Percentiles rank a stretch among this genome's conserved stretches.
Evolutionary conservation across 2,113 vertebrate species (phyloP).

Genomic region (Clarias macrocephalus): DNA sequence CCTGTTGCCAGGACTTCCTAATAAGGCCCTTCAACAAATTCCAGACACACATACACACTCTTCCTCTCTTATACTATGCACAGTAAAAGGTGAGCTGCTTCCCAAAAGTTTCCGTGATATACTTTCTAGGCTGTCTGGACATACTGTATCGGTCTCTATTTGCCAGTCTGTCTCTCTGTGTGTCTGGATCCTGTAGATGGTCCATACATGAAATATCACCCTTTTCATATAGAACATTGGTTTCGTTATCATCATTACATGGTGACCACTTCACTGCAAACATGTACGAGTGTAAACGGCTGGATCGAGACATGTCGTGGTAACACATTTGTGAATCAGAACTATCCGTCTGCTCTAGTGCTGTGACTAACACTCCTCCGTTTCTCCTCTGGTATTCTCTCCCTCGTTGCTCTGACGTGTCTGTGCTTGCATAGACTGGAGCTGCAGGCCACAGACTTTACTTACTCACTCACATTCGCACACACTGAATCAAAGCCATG

Average conservation of each 20-base stretch:
- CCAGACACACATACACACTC: slow-evolving; percentile 15
- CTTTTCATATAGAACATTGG: not conserved
- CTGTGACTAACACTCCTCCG: slow-evolving; percentile 8
- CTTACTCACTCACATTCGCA: not conserved
- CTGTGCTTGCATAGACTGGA: slow-evolving; percentile 10
- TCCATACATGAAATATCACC: not conserved
- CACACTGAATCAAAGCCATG: not conserved
- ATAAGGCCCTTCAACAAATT: slow-evolving; percentile 62
- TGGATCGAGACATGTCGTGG: not conserved
- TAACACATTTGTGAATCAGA: not conserved
- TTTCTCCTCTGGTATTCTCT: slow-evolving; percentile 21
- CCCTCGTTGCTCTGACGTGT: not conserved
- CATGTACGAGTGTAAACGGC: not conserved
- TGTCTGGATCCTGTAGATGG: not conserved
- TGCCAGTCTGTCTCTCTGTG: not conserved
- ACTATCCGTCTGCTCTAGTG: not conserved
- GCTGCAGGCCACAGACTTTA: slow-evolving; percentile 2
- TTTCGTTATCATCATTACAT: not conserved
- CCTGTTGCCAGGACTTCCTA: slow-evolving; percentile 69
- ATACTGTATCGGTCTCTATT: not conserved
- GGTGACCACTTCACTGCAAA: not conserved
- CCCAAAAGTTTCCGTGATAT: not conserved
- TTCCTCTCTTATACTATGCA: not conserved
- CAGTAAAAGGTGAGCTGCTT: too few species aligned
- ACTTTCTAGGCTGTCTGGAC: not conserved